Conservation (phyloP, 2,888 invertebrate genomes). For the Sinelater perroti region DNA sequence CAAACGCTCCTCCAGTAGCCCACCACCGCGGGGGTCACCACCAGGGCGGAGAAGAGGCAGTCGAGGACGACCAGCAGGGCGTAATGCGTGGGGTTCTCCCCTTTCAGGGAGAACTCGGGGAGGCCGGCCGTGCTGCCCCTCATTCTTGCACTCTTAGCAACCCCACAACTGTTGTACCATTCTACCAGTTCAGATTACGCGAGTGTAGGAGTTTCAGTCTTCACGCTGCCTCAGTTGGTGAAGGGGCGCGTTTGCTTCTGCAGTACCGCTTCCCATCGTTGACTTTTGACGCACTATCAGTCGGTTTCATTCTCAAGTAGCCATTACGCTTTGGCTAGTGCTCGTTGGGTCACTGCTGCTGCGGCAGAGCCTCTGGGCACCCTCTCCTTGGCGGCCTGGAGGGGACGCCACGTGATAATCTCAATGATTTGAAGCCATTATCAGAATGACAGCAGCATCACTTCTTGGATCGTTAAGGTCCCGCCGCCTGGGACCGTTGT, state of each 20-base stretch:
- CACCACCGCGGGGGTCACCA: slow-evolving; percentile 84
- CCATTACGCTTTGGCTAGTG: slow-evolving; percentile 26
- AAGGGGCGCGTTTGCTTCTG: no score
- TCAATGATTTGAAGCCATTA: slow-evolving; percentile 34
- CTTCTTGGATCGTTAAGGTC: slow-evolving; percentile 19
- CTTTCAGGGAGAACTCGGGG: slow-evolving; percentile 67
- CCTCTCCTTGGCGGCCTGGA: slow-evolving; percentile 42
- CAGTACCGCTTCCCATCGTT: no score
- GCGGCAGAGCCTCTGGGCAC: slow-evolving; percentile 41
- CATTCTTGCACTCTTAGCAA: slow-evolving; percentile 66
- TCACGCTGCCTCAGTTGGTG: no score
- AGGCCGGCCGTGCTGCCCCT: slow-evolving; percentile 75
- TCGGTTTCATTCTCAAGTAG: slow-evolving; percentile 16
- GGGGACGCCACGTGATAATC: slow-evolving; percentile 48
- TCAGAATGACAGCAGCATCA: slow-evolving; percentile 27
- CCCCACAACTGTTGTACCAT: no score
- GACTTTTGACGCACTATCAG: background rate
- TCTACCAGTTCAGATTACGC: no score
- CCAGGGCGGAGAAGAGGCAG: slow-evolving; percentile 72
- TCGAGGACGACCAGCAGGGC: slow-evolving; percentile 74
- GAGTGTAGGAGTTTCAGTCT: no score
- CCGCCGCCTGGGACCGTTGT: slow-evolving; percentile 3
- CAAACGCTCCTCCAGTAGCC: slow-evolving; percentile 89
- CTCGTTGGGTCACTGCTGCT: slow-evolving; percentile 34
- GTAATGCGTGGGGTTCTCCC: slow-evolving; percentile 62